These are phyloP conservation scores for Cosmopolites sordidus DNA, from an alignment of 2,888 invertebrate species.

Conservation along the genomic window DNA sequence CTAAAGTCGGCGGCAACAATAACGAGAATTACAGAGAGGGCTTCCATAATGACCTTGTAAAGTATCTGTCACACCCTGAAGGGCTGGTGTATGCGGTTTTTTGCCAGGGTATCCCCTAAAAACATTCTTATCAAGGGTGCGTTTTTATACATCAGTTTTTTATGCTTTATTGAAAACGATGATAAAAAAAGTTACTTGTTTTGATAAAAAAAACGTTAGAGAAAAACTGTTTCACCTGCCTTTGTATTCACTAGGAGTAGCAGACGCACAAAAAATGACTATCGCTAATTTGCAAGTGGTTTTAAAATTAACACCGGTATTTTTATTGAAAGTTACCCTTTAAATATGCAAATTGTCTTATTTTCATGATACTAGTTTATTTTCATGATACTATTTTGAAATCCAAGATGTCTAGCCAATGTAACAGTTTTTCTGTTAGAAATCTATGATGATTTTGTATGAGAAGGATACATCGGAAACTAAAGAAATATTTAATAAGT, in stretches of 20 bases:
- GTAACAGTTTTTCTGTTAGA: too few relatives aligned
- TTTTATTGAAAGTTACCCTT: neutral
- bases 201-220: neutral
- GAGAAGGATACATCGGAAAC: too few relatives aligned
- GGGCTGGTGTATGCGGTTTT: constrained; percentile 19
- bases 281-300: neutral
- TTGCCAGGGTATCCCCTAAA: constrained; percentile 9
- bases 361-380: too few relatives aligned
- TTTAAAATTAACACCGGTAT: neutral
- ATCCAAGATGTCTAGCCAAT: too few relatives aligned
- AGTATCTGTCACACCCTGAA: constrained; percentile 31
- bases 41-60: constrained; percentile 29
- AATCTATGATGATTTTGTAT: too few relatives aligned
- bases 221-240: neutral
- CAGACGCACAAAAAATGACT: neutral
- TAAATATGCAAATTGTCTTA: neutral
- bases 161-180: neutral
- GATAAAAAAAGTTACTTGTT: neutral
- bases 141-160: neutral
- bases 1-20: constrained; percentile 30
- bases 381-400: too few relatives aligned
- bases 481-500: too few relatives aligned
- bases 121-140: neutral
- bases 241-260: too few relatives aligned
- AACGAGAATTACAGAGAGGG: constrained; percentile 33